Conservation (phyloP, 1,140 invertebrate species). For the Polyergus mexicanus region DNA sequence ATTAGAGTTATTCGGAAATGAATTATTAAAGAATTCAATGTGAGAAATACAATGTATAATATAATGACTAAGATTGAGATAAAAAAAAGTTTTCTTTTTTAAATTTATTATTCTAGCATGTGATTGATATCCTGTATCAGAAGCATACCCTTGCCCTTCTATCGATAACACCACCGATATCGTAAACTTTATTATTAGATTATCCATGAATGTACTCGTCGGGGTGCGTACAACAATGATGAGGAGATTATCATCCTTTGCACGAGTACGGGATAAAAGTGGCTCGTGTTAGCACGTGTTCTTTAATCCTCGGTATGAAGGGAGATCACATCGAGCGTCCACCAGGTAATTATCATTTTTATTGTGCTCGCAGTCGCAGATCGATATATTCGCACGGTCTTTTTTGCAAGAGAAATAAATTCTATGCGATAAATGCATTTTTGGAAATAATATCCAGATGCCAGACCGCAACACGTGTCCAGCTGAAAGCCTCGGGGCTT, state of each 20-base stretch:
- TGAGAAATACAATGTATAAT: too few relatives aligned
- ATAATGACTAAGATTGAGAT: too few relatives aligned
- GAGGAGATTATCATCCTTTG: constrained; percentile 40
- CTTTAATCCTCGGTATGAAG: constrained; percentile 13
- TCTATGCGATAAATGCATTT: background rate
- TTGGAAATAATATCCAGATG: constrained; percentile 15
- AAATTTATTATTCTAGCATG: constrained; percentile 9
- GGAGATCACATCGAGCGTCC: constrained; percentile 32
- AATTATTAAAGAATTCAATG: too few relatives aligned
- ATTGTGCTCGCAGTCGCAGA: background rate
- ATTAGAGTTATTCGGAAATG: too few relatives aligned
- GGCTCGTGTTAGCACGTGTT: constrained; percentile 50
- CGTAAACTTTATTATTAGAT: constrained; percentile 43
- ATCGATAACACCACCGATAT: constrained; percentile 10
- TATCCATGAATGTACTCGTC: constrained; percentile 28
- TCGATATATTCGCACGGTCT: background rate
- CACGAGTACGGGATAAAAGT: constrained; percentile 44
- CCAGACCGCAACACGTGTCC: constrained; percentile 66
- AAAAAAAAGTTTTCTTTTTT: background rate
- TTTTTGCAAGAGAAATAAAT: background rate
- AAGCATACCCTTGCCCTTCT: background rate
- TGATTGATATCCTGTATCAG: constrained; percentile 32
- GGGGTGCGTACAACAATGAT: constrained; percentile 31
- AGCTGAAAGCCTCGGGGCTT: constrained; percentile 67
- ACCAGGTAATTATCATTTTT: constrained; percentile 11